Evolutionary conservation across 2,888 invertebrate genomes (phyloP), one percentile per base, ranked within the genome.

Genomic region (Drosophila neonasuta): DNA sequence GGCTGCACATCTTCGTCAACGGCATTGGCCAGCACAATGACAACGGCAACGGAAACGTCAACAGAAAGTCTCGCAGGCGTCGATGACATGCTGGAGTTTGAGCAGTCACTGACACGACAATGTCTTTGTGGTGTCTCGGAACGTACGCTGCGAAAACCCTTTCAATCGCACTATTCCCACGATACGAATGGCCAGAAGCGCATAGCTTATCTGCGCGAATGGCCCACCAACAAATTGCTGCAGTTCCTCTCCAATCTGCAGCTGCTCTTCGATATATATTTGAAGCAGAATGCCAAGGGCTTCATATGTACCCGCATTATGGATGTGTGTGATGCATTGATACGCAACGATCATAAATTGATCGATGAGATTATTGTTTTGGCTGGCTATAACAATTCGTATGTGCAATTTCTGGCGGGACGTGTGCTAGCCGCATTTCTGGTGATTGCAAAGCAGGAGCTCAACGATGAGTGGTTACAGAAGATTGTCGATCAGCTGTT

Each of bases 211-310:
- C 86, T 94, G 57, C 91, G 92, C 58, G 92, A 94, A 88, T 95
- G 94, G 94, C 93, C 94, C 41, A 92, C 93, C n/a, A 93, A 93
- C 72, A 93, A 94, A 85, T 92, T 95, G 5, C 90, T 97, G 44
- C 94, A 96, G 81, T 96, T 96, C 88, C 92, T 97, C 70, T 96
- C 96, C 66, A 96, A 95, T 74, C 92, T 97, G 84, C 96, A 97
- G 87, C 91, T 97, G 11, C 92, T 97, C 74, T 96, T 96, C 87
- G 96, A 96, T 89, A 93, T 96, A 52, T 96, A 96, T 88, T 92
- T 96, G 56, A 96, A 96, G 89, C 97, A 97, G 89, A 96, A 96
- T 81, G 93, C 94, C 54, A 94, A 95, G 71, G 96, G 96, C 11
- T 93, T 94, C 36, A 96, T 97, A 90, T 97, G 97, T 90, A 94